Percentiles rank a stretch among this genome's conserved stretches.
Conservation (phyloP, 2,888 invertebrate species). For the Polyploca ridens region DNA sequence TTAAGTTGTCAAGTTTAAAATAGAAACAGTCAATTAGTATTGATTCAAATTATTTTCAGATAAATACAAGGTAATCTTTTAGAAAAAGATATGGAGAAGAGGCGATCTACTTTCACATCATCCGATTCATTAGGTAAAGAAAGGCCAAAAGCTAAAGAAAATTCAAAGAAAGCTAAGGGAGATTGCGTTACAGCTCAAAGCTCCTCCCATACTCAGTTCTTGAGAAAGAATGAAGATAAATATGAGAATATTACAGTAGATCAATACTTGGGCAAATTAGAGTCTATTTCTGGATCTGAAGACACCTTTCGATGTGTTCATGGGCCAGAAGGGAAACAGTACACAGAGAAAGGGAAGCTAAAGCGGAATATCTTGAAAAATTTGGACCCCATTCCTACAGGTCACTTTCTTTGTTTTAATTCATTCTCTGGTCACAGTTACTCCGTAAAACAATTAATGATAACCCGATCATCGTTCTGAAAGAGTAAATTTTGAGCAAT, state of each 20-base stretch:
- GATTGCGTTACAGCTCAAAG: constrained; percentile 42
- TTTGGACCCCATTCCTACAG: constrained; percentile 54
- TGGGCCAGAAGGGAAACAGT: constrained; percentile 53
- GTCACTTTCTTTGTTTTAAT: constrained; percentile 28
- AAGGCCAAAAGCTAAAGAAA: constrained; percentile 12
- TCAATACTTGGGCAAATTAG: constrained; percentile 49
- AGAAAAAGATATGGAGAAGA: constrained; percentile 36
- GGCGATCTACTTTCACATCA: constrained; percentile 15
- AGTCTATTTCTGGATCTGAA: constrained; percentile 60
- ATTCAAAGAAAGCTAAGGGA: constrained; percentile 36
- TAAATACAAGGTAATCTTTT: not conserved
- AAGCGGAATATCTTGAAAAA: constrained; percentile 58
- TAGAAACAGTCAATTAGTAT: too few relatives aligned
- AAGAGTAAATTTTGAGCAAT: too few relatives aligned
- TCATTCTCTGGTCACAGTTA: too few relatives aligned
- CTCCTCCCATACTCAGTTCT: constrained; percentile 63
- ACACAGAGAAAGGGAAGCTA: constrained; percentile 54
- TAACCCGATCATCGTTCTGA: too few relatives aligned
- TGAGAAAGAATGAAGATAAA: constrained; percentile 36
- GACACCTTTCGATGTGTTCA: constrained; percentile 60
- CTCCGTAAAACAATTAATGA: too few relatives aligned
- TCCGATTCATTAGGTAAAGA: not conserved
- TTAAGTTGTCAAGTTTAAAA: too few relatives aligned
- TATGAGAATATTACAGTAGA: constrained; percentile 50
- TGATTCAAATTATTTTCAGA: too few relatives aligned